Conservation (phyloP, 2,797 vertebrate species). For the Propithecus perrieri region DNA sequence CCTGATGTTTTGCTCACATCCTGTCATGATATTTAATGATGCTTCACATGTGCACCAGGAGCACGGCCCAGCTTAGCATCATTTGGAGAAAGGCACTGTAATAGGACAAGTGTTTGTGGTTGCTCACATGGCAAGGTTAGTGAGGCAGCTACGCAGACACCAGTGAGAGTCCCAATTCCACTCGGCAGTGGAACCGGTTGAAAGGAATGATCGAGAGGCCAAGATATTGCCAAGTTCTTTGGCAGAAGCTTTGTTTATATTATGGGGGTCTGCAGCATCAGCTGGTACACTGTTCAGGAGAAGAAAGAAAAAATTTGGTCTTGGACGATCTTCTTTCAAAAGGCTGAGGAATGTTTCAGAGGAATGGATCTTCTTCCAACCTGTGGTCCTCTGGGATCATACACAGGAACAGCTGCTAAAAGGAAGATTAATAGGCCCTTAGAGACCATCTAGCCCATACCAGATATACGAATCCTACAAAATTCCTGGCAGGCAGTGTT, state of each 20-base stretch:
- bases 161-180: slow-evolving; percentile 50
- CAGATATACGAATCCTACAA: not conserved
- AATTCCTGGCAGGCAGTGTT: not conserved
- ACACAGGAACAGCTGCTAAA: not conserved
- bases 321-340: slow-evolving; percentile 50
- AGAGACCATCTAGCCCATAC: not conserved
- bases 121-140: slow-evolving; percentile 70
- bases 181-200: not conserved
- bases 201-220: slow-evolving; percentile 66
- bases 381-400: not conserved
- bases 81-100: slow-evolving; percentile 58
- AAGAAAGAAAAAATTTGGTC: slow-evolving; percentile 48
- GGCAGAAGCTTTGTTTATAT: slow-evolving; percentile 60
- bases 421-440: slow-evolving; percentile 35
- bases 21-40: slow-evolving; percentile 82
- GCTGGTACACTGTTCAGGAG: slow-evolving; percentile 30
- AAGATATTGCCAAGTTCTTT: slow-evolving; percentile 46
- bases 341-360: not conserved
- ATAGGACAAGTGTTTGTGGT: slow-evolving; percentile 67
- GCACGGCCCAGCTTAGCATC: slow-evolving; percentile 70
- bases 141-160: slow-evolving; percentile 57
- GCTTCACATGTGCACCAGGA: slow-evolving; percentile 61
- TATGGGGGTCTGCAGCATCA: slow-evolving; percentile 42
- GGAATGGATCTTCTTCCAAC: not conserved
- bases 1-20: slow-evolving; percentile 81